Base-by-base conservation (phyloP, 2,797 vertebrate species). In the Melanogrammus aeglefinus region DNA sequence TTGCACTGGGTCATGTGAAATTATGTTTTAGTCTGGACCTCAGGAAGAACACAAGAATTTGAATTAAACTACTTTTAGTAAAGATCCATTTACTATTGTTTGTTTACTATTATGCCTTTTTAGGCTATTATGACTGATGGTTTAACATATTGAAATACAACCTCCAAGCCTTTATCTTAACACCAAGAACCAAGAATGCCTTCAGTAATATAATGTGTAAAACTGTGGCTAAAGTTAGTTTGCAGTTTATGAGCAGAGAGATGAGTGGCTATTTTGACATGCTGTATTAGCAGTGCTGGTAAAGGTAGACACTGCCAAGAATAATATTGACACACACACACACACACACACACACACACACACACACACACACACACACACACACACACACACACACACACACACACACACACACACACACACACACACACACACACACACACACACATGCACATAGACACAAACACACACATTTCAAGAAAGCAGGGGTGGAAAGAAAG, bases 311-410 rank as follows among this genome's bases (percentile, higher is more conserved):
- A 76, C 78, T 75, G 89, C 90, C 91, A 91, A 89, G 82, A 87
- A 86, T 84, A 92, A 92, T 92, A 91, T 92, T 93, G 83, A 92
- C 90, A 76, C 79, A 77, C 78, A 39, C 41, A 80, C 39, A 82
- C 2, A 71, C 81, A 41, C 81, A 80, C 87, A 84, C 82, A 80
- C 80, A 47, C 44, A 47, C 44, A 47, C 51, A 4, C 18, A 21
- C 51, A 57, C 18, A 5, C 51, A 63, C 51, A 6, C 8, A 24
- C 51, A n/a, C 21, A 24, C 51, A 1, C 51, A 7, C 6, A 2
- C 51, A n/a, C 51, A 9, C 51, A 24, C 51, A 63, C 51, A 63
- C 51, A 63, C 51, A 24, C 51, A 63, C 51, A 24, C 51, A 63
- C 51, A 63, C 21, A 24, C 21, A 24, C 51, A 6, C 8, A 24